Conservation (phyloP, 1,140 invertebrate species). For the Condylostylus longicornis region DNA sequence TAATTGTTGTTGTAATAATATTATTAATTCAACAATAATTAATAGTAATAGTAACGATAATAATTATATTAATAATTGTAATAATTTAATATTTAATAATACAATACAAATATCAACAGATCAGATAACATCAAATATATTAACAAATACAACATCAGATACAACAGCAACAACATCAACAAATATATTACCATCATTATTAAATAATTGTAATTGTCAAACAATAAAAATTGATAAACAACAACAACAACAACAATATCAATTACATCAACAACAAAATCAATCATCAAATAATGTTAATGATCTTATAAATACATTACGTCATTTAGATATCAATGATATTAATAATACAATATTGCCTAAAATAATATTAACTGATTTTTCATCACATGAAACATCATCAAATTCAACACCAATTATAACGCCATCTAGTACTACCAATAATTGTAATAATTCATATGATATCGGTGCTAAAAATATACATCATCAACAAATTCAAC, state of each 20-base stretch:
- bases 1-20: too few species aligned
- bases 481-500: not conserved
- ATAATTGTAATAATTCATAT: slow-evolving; percentile 4
- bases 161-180: slow-evolving; percentile 2
- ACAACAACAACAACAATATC: slow-evolving; percentile 14
- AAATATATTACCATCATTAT: too few species aligned
- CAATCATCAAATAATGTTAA: too few species aligned
- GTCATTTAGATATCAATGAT: slow-evolving; percentile 17
- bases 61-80: too few species aligned
- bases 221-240: slow-evolving; percentile 4
- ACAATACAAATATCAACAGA: too few species aligned
- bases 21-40: too few species aligned
- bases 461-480: slow-evolving; percentile 1
- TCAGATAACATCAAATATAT: too few species aligned
- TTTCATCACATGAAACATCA: slow-evolving; percentile 6
- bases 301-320: slow-evolving; percentile 26
- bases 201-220: too few species aligned
- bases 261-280: too few species aligned
- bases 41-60: too few species aligned
- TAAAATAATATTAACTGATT: slow-evolving; percentile 25
- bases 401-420: slow-evolving; percentile 14
- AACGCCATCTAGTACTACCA: slow-evolving; percentile 2
- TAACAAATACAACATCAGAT: slow-evolving; percentile 5
- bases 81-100: too few species aligned
- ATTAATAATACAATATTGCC: slow-evolving; percentile 13